These are phyloP conservation scores for Merluccius polli DNA, from an alignment of 2,797 vertebrate species.

Conservation along the genomic window DNA sequence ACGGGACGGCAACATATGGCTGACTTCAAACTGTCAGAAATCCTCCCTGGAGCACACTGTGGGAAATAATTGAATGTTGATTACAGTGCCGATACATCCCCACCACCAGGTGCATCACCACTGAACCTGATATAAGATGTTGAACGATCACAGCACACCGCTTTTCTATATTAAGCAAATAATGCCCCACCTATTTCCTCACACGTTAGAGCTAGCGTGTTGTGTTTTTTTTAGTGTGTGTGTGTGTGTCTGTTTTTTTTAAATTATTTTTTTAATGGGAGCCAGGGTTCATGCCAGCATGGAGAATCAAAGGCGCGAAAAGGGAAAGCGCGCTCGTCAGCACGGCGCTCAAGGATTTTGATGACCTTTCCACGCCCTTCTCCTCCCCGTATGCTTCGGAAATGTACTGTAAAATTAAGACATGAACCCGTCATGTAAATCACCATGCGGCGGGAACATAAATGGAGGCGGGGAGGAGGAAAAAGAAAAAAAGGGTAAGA, in stretches of 20 bases:
- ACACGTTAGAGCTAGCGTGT: constrained; percentile 21
- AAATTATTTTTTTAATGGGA: constrained; percentile 25
- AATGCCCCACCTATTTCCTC: constrained; percentile 30
- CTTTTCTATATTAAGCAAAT: constrained; percentile 33
- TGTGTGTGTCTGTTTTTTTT: background rate
- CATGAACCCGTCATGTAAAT: constrained; percentile 60
- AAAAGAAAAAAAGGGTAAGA: constrained; percentile 47
- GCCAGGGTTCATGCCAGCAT: constrained; percentile 34
- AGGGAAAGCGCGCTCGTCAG: constrained; percentile 59
- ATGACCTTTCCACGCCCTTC: constrained; percentile 60
- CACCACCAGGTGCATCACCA: constrained; percentile 35
- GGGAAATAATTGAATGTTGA: constrained; percentile 47
- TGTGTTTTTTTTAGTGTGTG: background rate
- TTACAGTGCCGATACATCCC: constrained; percentile 10
- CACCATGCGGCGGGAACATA: constrained; percentile 22
- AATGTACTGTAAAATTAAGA: constrained; percentile 55
- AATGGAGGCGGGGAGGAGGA: constrained; percentile 21
- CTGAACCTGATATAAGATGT: constrained; percentile 40
- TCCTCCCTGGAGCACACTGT: constrained; percentile 48
- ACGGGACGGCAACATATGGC: constrained; percentile 64
- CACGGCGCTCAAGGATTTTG: constrained; percentile 40
- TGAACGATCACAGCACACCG: constrained; percentile 38
- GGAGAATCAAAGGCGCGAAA: constrained; percentile 48
- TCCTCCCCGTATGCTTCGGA: constrained; percentile 20
- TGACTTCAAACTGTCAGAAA: constrained; percentile 47